A percentile compares a stretch with the other conserved stretches of the same genome.
phyloP scores from a whole-genome alignment of 2,113 vertebrate genomes.

The Eptesicus fuscus region DNA sequence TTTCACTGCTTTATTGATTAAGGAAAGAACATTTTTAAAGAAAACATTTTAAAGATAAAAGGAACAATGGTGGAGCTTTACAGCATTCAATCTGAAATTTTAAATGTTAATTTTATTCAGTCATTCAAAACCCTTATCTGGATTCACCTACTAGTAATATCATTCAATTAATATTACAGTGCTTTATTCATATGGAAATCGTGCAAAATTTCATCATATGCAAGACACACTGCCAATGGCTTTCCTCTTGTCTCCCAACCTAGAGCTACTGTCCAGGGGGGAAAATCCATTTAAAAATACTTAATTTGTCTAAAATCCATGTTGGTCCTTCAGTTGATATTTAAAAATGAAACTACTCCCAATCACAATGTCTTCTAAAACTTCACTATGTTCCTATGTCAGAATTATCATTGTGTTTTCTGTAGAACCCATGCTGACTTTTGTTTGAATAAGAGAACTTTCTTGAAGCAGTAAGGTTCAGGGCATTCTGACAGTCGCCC shows the following conservation, averaged over 20 bases:
- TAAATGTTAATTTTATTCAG: not conserved
- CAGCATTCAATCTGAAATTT: slow-evolving; percentile 4
- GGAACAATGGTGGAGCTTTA: not conserved
- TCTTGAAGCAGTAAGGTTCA: not conserved
- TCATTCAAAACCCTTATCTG: not conserved
- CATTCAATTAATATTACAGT: not conserved
- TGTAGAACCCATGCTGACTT: not conserved
- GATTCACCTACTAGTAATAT: not conserved
- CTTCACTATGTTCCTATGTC: not conserved
- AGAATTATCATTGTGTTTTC: slow-evolving; percentile 6
- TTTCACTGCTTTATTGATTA: slow-evolving; percentile 7
- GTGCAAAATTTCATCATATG: not conserved
- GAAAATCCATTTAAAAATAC: not conserved
- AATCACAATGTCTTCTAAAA: not conserved
- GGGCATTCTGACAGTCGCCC: not conserved
- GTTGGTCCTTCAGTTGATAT: slow-evolving; percentile 1
- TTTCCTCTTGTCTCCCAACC: not conserved
- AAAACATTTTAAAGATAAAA: not conserved
- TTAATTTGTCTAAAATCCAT: slow-evolving; percentile 14
- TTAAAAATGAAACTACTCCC: not conserved
- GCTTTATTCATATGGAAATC: slow-evolving; percentile 2
- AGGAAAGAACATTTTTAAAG: slow-evolving; percentile 2
- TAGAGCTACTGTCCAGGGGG: not conserved
- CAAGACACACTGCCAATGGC: not conserved
- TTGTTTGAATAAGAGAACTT: not conserved